phyloP scores from a whole-genome alignment of 2,888 invertebrate genomes.

The Marasmarcha lunaedactyla region DNA sequence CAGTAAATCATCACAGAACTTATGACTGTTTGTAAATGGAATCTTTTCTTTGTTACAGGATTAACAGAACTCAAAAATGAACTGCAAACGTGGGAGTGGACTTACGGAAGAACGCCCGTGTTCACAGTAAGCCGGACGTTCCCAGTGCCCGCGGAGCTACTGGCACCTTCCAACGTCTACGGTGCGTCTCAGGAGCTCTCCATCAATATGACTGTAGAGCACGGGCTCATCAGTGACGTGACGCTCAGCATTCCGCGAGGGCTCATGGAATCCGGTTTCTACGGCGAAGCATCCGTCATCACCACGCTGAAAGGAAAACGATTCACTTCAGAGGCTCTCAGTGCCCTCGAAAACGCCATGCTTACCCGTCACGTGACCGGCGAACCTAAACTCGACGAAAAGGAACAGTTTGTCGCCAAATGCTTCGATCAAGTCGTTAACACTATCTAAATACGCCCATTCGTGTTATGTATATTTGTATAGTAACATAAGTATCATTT shows the following conservation, averaged over 20 bases:
- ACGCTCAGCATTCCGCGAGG: constrained; percentile 74
- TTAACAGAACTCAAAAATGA: constrained; percentile 76
- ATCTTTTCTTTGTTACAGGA: constrained; percentile 53
- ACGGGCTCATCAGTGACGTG: constrained; percentile 75
- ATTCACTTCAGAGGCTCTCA: constrained; percentile 74
- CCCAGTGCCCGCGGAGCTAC: constrained; percentile 67
- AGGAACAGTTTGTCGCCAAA: constrained; percentile 73
- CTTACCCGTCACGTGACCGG: constrained; percentile 38
- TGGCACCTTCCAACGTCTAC: constrained; percentile 46
- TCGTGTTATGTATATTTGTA: neutral
- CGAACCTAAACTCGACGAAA: constrained; percentile 57
- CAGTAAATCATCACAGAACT: too few species aligned
- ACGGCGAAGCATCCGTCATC: constrained; percentile 74
- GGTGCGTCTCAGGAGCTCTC: constrained; percentile 62
- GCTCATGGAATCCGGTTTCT: constrained; percentile 69
- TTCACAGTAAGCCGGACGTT: constrained; percentile 80
- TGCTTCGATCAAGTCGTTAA: constrained; percentile 74
- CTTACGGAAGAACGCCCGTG: constrained; percentile 86
- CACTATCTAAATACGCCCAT: constrained; percentile 37
- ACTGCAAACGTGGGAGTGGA: constrained; percentile 88
- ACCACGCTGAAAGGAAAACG: constrained; percentile 74
- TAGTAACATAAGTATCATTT: neutral
- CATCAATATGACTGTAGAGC: constrained; percentile 74
- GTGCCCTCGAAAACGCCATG: constrained; percentile 69
- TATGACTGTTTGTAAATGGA: too few species aligned